Evolutionary conservation across 2,797 vertebrate species (phyloP), one percentile per base, ranked within the genome.

Genomic region (Chaunax sp.): DNA sequence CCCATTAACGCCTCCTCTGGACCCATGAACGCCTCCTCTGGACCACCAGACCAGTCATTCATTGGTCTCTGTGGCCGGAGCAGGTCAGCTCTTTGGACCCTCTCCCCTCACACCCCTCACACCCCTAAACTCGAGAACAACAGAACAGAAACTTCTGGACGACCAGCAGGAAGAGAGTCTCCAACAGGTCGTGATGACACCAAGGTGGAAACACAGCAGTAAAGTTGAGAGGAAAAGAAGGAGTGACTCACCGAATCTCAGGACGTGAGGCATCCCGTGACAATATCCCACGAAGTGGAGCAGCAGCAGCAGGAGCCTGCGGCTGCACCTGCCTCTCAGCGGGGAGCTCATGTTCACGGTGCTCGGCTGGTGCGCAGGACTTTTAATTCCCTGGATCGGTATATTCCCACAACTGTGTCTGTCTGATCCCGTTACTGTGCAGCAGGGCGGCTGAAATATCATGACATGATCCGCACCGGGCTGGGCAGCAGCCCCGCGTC

Each of bases 251-350:
- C 98, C 98, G 77, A 99, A 98, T 96, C 98, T 95, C 88, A 99
- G 78, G 62, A 99, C 98, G 91, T 99, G 97, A 76, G 98, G 97
- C 92, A 98, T 99, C 94, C 96, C 97, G 86, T 94, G 95, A 86
- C 94, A 95, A 94, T 94, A 96, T 93, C 96, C 96, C 95, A 96
- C 95, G 93, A 95, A 96, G 79, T 76, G 92, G 80, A 96, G 90
- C 54, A 96, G 95, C 92, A 96, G 95, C 92, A 97, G 92, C 58
- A 96, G 92, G 77, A 97, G 93, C 93, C 93, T 92, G 90, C 93
- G 69, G 89, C 86, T 92, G 93, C 93, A 92, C 93, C 94, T 93
- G 93, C 95, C 93, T 93, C 96, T 94, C 91, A 95, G 77, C 87
- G 78, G 90, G 90, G 92, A 93, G 94, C 91, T 92, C 89, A 95